Evolutionary conservation across 2,888 invertebrate genomes (phyloP), one percentile per base, ranked within the genome.

Genomic region (Junonia oenone): DNA sequence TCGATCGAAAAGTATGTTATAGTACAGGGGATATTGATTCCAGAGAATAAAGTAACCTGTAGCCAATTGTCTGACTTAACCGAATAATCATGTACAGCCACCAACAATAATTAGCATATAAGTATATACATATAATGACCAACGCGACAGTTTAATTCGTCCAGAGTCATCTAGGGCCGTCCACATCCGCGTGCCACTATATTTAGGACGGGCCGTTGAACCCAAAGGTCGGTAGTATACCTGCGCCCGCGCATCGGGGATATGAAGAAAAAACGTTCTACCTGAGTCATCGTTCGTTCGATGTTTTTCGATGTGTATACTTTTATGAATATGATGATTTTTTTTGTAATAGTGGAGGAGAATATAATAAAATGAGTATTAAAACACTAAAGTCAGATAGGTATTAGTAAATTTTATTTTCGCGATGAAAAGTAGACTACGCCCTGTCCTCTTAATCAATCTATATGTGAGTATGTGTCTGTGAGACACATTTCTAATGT

Each of bases 221-320:
- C 78, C 67, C 71, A 66, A 71, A 74, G 76, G 73, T 68, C 67
- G 62, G 59, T 13, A 5, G 4, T 63, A 68, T 76, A 75, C 76
- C 76, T 76, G 76, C 73, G 64, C 63, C 46, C 47, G 61, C 57
- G 57, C 61, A 13, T 22, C 13, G n/a, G 38, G 9, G 15, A 17
- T 11, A 40, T 15, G 17, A 5, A 11, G 26, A 26, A 43, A 43
- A 40, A 43, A 43, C n/a, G n/a, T 11, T 38, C 13, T 43, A 43
- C 43, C 43, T 26, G 43, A 43, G 13, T 26, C 43, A 43, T 6
- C 19, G n/a, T n/a, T 4, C 38, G 17, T 40, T 19, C 38, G 6
- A 11, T 38, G 4, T 6, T 40, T 40, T 4, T 40, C 15, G 9
- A 19, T 19, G 6, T 40, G 4, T n/a, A 31, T 31, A 31, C 9